These are phyloP conservation scores for Zosterops borbonicus DNA, from an alignment of 2,113 vertebrate species.

Conservation along the genomic window DNA sequence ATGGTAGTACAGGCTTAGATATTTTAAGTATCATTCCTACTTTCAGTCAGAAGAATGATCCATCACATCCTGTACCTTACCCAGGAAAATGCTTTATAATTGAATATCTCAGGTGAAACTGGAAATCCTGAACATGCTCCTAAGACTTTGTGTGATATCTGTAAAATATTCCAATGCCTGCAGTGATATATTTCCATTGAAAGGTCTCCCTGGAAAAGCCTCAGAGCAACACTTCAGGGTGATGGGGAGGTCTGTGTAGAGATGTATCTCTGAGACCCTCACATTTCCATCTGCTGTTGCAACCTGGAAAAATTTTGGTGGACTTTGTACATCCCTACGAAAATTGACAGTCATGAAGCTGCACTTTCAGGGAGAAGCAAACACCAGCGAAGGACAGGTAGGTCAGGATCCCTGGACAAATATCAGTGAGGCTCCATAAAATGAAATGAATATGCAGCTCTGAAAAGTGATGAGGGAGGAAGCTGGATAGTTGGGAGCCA, in stretches of 20 bases:
- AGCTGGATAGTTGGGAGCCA: not conserved
- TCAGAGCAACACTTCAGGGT: not conserved
- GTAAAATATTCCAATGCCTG: not conserved
- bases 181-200: not conserved
- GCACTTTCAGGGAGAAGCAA: not conserved
- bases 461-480: not conserved
- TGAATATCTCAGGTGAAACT: not conserved
- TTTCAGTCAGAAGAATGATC: not conserved
- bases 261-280: not conserved
- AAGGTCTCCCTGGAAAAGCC: not conserved
- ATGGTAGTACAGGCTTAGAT: not conserved
- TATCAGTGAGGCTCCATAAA: not conserved
- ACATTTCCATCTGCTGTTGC: not conserved
- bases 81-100: not conserved
- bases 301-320: not conserved
- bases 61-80: not conserved
- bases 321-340: not conserved
- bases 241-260: not conserved
- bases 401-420: not conserved
- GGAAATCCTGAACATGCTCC: not conserved
- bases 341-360: not conserved
- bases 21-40: slow-evolving; percentile 30
- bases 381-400: not conserved
- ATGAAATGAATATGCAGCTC: not conserved
- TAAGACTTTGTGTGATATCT: not conserved